phyloP scores from a whole-genome alignment of 2,888 invertebrate genomes.

The Deilephila elpenor region DNA sequence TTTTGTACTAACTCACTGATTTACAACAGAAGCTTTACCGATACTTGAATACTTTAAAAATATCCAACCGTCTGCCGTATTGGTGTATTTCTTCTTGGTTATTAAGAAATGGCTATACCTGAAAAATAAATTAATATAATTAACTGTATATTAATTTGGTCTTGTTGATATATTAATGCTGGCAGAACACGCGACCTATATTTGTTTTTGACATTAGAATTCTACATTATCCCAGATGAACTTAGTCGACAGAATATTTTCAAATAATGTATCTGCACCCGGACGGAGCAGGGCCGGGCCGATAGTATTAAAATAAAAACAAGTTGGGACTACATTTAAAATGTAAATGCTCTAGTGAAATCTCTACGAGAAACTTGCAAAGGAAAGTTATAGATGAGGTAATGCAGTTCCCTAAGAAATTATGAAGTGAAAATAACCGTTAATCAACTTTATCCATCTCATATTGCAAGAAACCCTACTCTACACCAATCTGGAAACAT shows the following conservation, averaged over 20 bases:
- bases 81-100: background rate
- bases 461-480: background rate
- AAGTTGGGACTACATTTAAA: background rate
- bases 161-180: background rate
- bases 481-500: background rate
- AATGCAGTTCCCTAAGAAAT: background rate
- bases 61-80: background rate
- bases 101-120: no score
- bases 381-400: background rate
- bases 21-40: conserved; percentile 36
- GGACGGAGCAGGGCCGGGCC: no score
- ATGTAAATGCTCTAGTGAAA: background rate
- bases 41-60: background rate
- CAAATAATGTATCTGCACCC: background rate
- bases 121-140: no score
- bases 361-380: background rate
- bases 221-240: no score
- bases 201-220: no score
- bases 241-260: no score
- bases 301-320: background rate
- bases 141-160: background rate
- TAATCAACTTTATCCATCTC: background rate
- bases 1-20: conserved; percentile 58
- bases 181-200: no score
- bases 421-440: conserved; percentile 8